Base-by-base conservation (phyloP, 2,113 vertebrate genomes). In the Pluvianellus socialis region DNA sequence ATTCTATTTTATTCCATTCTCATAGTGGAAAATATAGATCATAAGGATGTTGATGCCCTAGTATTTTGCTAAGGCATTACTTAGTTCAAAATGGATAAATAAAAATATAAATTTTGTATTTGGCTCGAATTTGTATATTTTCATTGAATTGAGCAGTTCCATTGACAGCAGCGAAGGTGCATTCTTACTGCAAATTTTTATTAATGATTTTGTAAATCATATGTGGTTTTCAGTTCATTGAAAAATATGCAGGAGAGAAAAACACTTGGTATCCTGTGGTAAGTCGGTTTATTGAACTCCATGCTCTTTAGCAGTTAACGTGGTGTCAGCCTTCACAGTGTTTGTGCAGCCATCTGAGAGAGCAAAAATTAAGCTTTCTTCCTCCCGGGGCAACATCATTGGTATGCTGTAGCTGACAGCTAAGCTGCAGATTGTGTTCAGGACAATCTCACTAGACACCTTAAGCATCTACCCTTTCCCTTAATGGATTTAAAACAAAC, bases 401-500 rank as follows among this genome's bases (percentile, higher is more conserved):
- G 52, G 47, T 59, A 72, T 65, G 35, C 86, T 87, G 53, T n/a
- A 81, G 52, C 86, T 90, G 70, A 75, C 62, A 92, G 73, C 68
- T 94, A 58, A 84, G 14, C 82, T 86, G 73, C 79, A 87, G 52
- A 26, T 49, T 77, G 45, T 53, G 86, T 73, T 81, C 65, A 79
- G 86, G 40, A 88, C 83, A 89, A 72, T 82, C 84, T 91, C 70
- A 49, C 86, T 79, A 79, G 92, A 85, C 53, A 81, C 53, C 62
- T 72, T 53, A 84, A 89, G n/a, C 49, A 73, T 35, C 86, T 76
- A 52, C 58, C 35, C 35, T 93, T 95, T 94, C 84, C 73, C 89
- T 95, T 92, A 94, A 61, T 7, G 2, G 32, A 10, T 80, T 93
- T 91, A 82, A 95, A 94, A 68, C 56, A 89, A 91, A 63, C 56